Conservation (phyloP, 2,797 vertebrate genomes). For the Astyanax mexicanus region DNA sequence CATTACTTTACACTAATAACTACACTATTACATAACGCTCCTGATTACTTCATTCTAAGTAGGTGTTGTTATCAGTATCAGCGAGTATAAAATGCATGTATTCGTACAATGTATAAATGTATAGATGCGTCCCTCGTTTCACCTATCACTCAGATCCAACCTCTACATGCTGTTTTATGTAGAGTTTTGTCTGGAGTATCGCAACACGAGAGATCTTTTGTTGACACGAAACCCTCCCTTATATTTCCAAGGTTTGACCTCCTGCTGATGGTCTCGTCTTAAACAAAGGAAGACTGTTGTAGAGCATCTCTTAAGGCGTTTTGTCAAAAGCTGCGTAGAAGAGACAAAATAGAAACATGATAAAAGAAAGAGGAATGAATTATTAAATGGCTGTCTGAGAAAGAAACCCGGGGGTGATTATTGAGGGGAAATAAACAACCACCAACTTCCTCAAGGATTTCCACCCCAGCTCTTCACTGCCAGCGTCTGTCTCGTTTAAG, state of each 20-base stretch:
- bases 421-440: slow-evolving; percentile 72
- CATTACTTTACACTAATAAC: no score
- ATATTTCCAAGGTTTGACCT: slow-evolving; percentile 38
- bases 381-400: slow-evolving; percentile 73
- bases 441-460: slow-evolving; percentile 66
- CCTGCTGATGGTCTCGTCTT: slow-evolving; percentile 1
- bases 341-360: slow-evolving; percentile 59
- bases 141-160: not conserved
- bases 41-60: no score
- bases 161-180: not conserved
- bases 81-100: no score
- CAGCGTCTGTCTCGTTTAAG: slow-evolving; percentile 55
- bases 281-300: slow-evolving; percentile 15
- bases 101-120: no score
- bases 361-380: slow-evolving; percentile 66
- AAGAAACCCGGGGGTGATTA: slow-evolving; percentile 68
- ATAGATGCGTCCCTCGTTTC: no score
- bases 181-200: not conserved
- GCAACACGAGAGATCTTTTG: not conserved
- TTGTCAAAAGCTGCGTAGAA: slow-evolving; percentile 54
- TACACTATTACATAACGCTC: no score
- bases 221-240: not conserved
- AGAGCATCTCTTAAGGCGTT: slow-evolving; percentile 33
- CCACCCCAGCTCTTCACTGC: slow-evolving; percentile 60
- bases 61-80: no score